Evolutionary conservation across 2,888 invertebrate species (phyloP), one percentile per base, ranked within the genome.

Genomic region (Tachina fera): DNA sequence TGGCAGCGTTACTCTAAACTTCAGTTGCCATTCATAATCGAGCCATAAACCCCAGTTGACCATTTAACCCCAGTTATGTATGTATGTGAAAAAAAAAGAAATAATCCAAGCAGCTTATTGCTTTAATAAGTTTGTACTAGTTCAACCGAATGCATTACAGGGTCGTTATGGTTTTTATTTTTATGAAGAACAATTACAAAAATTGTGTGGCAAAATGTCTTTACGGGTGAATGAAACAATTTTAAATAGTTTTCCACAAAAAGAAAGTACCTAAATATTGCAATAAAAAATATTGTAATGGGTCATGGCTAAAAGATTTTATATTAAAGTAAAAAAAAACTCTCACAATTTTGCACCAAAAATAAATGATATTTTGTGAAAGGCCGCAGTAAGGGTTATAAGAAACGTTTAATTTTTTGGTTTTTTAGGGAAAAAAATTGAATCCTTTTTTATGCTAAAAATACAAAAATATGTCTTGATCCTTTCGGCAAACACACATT

Each of bases 251-350:
- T 83, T 67, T 72, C 60, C 72, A 67, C n/a, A 70, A 78, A 78
- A 70, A 56, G 16, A 68, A 79, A 77, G 56, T 45, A 68, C 19
- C 70, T 71, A 70, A 76, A 70, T 82, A 22, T 67, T 39, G 14
- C 67, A 68, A 13, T 45, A 65, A 22, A 16, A 56, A 70, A 53
- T 51, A 75, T 39, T 70, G 61, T 70, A 79, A 86, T 78, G 63
- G 77, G 49, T 83, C 68, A 58, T 74, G 43, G 43, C 47, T 53
- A 56, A 61, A 74, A 41, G n/a, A 60, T 82, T 89, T 10, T 9
- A 75, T 81, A 90, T 90, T 90, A 88, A 90, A 90, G 90, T 88
- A 91, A 90, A 31, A 91, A 90, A 31, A 31, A 90, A 90, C 88
- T 88, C 88, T 88, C 87, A 88, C 84, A 87, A 89, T 89, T 84